Base-by-base conservation (phyloP, 2,113 vertebrate species). In the Condylura cristata region DNA sequence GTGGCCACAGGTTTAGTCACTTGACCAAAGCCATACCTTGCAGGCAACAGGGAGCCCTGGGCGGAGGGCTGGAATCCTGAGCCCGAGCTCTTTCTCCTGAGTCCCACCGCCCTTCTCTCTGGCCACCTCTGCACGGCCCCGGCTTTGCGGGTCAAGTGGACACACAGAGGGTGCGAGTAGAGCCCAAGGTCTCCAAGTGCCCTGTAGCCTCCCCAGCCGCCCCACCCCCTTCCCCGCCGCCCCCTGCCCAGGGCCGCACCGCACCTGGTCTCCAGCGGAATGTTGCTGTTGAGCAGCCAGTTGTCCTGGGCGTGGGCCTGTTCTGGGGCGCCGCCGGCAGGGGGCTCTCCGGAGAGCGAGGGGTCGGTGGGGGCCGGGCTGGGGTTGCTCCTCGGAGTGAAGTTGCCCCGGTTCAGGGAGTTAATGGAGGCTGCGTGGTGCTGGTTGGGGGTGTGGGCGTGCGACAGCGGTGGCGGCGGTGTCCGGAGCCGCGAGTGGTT, bases 271-370 rank as follows among this genome's bases (percentile, higher is more conserved):
- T 99, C 99, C 98, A 99, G 98, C 0, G 99, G 99, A 96, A 99
- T 99, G 99, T 99, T 99, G 97, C 99, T 99, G 98, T 99, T 99
- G 97, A 99, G 99, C 18, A 99, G 98, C 99, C 99, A 99, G 98
- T 99, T 99, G 99, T 99, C 99, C 98, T 99, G 99, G 84, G 98
- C 97, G 66, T 99, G 99, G 46, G 98, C 97, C 5, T 99, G 98
- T 92, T 99, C 99, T 94, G 98, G 99, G 24, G 98, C 97, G 14
- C 98, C 97, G 9, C 98, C 86, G 72, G 98, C 97, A 0, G 99
- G 99, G 37, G 99, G 99, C 90, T 99, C 99, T 32, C 99, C 99
- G 3, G 99, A 99, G 46, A 98, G 98, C 3, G 99, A 99, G 97
- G 99, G 99, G 97, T 99, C 99, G 0, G 99, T 99, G 86, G 99